Evolutionary conservation across 2,113 vertebrate genomes (phyloP).

Genomic region (Phalacrocorax carbo): DNA sequence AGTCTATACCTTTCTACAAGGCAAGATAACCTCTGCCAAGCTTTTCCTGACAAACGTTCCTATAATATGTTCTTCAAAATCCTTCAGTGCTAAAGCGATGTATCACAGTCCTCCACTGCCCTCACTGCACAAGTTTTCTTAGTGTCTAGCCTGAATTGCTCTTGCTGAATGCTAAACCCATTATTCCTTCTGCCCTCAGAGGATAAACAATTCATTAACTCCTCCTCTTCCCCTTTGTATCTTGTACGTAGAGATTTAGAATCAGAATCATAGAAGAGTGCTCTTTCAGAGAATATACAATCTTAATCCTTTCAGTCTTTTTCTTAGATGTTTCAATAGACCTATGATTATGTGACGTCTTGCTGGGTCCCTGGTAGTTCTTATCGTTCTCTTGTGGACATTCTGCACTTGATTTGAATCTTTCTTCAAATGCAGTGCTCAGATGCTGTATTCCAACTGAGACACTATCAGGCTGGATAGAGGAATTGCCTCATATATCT

Average conservation of each 20-base stretch:
- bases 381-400: background rate
- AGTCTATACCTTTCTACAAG: background rate
- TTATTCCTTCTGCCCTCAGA: background rate
- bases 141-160: background rate
- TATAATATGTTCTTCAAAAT: background rate
- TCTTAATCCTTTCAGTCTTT: background rate
- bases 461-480: background rate
- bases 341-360: background rate
- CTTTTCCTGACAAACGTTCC: background rate
- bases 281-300: background rate
- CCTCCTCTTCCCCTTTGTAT: background rate
- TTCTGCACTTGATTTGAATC: background rate
- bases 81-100: background rate
- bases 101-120: background rate
- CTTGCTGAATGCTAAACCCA: background rate
- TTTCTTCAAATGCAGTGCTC: background rate
- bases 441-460: background rate
- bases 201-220: background rate
- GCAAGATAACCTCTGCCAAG: background rate
- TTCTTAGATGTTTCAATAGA: background rate
- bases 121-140: background rate
- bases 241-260: background rate
- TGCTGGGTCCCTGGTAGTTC: background rate
- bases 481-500: background rate
- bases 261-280: background rate